phyloP scores from a whole-genome alignment of 2,797 vertebrate species.

The Aplochiton taeniatus region DNA sequence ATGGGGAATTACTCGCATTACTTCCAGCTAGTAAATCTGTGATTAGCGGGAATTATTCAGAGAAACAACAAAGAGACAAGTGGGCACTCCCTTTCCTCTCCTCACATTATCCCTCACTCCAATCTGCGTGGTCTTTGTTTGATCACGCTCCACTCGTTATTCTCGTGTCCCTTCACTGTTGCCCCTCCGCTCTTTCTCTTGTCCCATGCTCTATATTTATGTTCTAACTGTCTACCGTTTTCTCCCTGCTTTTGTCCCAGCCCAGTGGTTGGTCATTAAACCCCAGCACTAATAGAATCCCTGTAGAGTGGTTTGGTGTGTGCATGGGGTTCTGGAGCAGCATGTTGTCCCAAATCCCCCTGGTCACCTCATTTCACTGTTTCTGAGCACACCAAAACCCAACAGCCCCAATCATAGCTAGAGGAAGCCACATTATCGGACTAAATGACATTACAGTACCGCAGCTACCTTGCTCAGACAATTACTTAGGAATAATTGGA shows the following conservation, averaged over 20 bases:
- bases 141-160: constrained; percentile 7
- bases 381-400: background rate
- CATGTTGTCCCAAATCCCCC: background rate
- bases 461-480: constrained; percentile 60
- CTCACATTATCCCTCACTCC: constrained; percentile 24
- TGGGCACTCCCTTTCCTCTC: constrained; percentile 10
- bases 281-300: background rate
- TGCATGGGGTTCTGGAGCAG: background rate
- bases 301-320: background rate
- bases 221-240: background rate
- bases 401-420: constrained; percentile 26
- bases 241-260: background rate
- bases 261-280: constrained; percentile 2
- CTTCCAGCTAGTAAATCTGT: constrained; percentile 54
- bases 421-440: constrained; percentile 55
- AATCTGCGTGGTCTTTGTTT: constrained; percentile 10
- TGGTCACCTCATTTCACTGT: background rate
- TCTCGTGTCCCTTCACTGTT: background rate
- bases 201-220: background rate
- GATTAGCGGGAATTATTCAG: constrained; percentile 61
- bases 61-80: constrained; percentile 39
- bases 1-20: constrained; percentile 52
- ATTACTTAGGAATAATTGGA: constrained; percentile 73
- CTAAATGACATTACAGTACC: constrained; percentile 62
- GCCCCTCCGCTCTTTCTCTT: background rate